These are phyloP conservation scores for Nysson spinosus DNA, from an alignment of 2,888 invertebrate species.

Conservation along the genomic window DNA sequence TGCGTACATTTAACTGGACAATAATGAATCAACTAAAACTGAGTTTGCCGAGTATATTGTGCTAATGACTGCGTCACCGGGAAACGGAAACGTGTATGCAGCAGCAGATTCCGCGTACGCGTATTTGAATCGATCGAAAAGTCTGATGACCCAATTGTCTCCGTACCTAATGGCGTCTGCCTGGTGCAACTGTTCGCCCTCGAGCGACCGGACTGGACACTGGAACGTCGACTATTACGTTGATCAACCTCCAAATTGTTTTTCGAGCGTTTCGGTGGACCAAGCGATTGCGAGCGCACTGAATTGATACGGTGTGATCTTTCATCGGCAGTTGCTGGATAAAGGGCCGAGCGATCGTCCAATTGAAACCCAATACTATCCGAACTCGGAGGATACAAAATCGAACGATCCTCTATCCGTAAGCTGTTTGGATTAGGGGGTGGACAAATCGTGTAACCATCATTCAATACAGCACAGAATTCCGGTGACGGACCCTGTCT, in stretches of 20 bases:
- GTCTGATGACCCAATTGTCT: constrained; percentile 53
- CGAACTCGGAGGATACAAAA: constrained; percentile 15
- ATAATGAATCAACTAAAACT: too few relatives aligned
- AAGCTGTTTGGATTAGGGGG: constrained; percentile 21
- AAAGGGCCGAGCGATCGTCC: constrained; percentile 47
- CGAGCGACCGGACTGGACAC: constrained; percentile 64
- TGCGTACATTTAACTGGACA: too few relatives aligned
- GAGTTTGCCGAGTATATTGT: too few relatives aligned
- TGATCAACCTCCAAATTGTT: constrained; percentile 61
- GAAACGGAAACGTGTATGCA: background rate
- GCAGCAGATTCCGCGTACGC: constrained; percentile 12
- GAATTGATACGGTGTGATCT: constrained; percentile 44
- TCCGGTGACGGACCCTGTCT: constrained; percentile 39
- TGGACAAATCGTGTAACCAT: constrained; percentile 29
- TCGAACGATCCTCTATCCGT: constrained; percentile 34
- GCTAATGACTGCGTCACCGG: constrained; percentile 5
- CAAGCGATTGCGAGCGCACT: constrained; percentile 45
- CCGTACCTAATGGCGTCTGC: constrained; percentile 72
- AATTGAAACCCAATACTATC: constrained; percentile 26
- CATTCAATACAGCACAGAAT: constrained; percentile 25
- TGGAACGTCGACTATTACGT: constrained; percentile 63
- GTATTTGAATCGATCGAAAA: constrained; percentile 41
- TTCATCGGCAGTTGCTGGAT: constrained; percentile 38
- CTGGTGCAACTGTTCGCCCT: constrained; percentile 69
- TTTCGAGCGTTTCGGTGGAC: constrained; percentile 57